Base-by-base conservation (phyloP, 2,888 invertebrate genomes). In the Anodontia alba region DNA sequence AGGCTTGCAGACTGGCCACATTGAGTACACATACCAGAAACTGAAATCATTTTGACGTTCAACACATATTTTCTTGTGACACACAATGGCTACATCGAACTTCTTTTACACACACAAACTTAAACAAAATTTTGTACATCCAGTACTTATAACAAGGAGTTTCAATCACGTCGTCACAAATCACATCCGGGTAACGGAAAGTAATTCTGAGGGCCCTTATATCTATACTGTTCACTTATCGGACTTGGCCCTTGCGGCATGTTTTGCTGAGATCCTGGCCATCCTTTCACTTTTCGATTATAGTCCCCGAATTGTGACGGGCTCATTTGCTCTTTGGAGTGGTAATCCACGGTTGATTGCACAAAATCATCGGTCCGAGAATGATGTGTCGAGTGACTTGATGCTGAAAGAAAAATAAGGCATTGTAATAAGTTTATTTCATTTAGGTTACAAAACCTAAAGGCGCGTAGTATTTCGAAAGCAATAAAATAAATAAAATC, bases 241-340 rank as follows among this genome's bases (percentile, higher is more conserved):
- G 31, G 62, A 33, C 20, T 17, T 29, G 33, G 3, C 1, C 2
- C 1, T 62, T 26, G 31, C 12, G 31, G 8, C 20, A 1, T 33
- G 26, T 8, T 17, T 36, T 74, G 17, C 20, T 80, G 75, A 0
- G 76, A 67, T 62, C 80, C 81, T 36, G 75, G 80, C 91, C 90
- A 91, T 29, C 90, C 90, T 76, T 82, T 88, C 36, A 89, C 84
- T 70, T 86, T 88, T 57, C 88, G 87, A 79, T 91, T 90, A 80
- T 90, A 90, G 78, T 91, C 88, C 10, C 90, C 87, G 73, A 79
- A 86, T 23, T 62, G 31, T 62, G 62, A 10, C 10, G 3, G 46
- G 12, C 23, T 7, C n/a, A 29, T 33, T 20, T 62, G 62, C 17
- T 62, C 62, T 20, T 62, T 3, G 12, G 17, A 12, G 33, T 62